Evolutionary conservation across 1,140 invertebrate species (phyloP), one percentile per base, ranked within the genome.

Genomic region (Amyelois transitella): DNA sequence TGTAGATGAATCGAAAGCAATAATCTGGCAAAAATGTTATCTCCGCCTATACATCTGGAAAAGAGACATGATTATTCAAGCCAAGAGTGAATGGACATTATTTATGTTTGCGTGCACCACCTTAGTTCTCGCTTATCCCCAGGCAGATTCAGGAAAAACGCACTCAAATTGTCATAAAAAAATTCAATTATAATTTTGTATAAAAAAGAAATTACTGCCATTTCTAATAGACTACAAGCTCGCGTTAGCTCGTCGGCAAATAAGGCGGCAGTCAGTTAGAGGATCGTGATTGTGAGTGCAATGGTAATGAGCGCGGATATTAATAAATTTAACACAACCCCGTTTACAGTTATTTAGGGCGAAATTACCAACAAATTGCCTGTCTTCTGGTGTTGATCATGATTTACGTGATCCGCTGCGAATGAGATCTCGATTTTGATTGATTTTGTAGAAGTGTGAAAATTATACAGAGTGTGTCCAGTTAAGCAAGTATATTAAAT

Each of bases 201-300:
- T n/a, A 28, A 28, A 28, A 28, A 10, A 28, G 12, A 28, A 5
- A 38, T 14, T 14, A 14, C n/a, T 38, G 32, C 3, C 17, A 12
- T 38, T 5, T 38, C 32, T 38, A 38, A 14, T n/a, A 38, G 32
- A 38, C 17, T 38, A 2, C 12, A 2, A 38, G 17, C 12, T 2
- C 32, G 17, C n/a, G 12, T 51, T 51, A 62, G 64, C 56, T 73
- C 61, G 79, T 81, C 76, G 64, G 77, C 59, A 83, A 85, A 85
- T 85, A 78, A 83, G 81, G 62, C 68, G 64, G 72, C 71, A 81
- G 76, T 71, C 72, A 73, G 76, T 82, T 81, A 77, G 60, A 69
- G 66, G 72, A 55, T 72, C 75, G 77, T 81, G 77, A 85, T 77
- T 77, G 69, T 75, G 67, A 71, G 66, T 54, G 63, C 32, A 62